A percentile compares a stretch with the other conserved stretches of the same genome.
phyloP scores from a whole-genome alignment of 2,888 invertebrate species.

The Nymphalis polychloros region DNA sequence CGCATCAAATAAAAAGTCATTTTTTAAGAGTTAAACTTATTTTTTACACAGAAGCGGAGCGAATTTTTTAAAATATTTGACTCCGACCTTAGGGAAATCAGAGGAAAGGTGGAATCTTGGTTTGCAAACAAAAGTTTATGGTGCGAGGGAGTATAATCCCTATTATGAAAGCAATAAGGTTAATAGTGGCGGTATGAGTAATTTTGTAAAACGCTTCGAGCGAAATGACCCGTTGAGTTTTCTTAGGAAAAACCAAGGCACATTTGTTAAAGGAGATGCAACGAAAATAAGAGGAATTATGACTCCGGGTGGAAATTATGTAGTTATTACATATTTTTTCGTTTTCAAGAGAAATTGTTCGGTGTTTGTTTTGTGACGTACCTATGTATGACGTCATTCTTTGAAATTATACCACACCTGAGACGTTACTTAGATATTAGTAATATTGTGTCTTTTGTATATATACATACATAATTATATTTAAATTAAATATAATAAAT shows the following conservation, averaged over 20 bases:
- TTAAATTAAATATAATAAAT: too few relatives aligned
- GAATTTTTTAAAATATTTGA: slow-evolving; percentile 70
- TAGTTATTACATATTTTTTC: slow-evolving; percentile 18
- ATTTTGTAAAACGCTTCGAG: slow-evolving; percentile 37
- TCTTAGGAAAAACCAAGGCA: slow-evolving; percentile 41
- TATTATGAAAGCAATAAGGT: slow-evolving; percentile 47
- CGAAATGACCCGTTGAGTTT: slow-evolving; percentile 52
- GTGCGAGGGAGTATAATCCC: slow-evolving; percentile 54
- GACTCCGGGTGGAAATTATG: slow-evolving; percentile 18
- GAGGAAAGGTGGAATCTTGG: slow-evolving; percentile 57
- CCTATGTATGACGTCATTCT: too few relatives aligned
- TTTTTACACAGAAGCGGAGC: slow-evolving; percentile 44
- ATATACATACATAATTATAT: too few relatives aligned
- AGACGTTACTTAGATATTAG: too few relatives aligned
- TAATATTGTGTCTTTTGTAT: too few relatives aligned
- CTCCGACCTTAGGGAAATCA: slow-evolving; percentile 76
- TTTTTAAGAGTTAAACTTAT: slow-evolving; percentile 34
- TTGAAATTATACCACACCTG: too few relatives aligned
- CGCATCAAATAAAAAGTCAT: slow-evolving; percentile 22
- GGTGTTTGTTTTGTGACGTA: not conserved
- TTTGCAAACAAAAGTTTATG: slow-evolving; percentile 43
- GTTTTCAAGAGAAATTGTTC: slow-evolving; percentile 3
- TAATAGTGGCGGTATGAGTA: slow-evolving; percentile 31
- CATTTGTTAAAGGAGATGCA: slow-evolving; percentile 43
- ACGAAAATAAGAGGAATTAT: slow-evolving; percentile 36